A percentile compares a stretch with the other conserved stretches of the same genome.
These are phyloP conservation scores for Vidua macroura DNA, from an alignment of 2,113 vertebrate genomes.

Conservation along the genomic window DNA sequence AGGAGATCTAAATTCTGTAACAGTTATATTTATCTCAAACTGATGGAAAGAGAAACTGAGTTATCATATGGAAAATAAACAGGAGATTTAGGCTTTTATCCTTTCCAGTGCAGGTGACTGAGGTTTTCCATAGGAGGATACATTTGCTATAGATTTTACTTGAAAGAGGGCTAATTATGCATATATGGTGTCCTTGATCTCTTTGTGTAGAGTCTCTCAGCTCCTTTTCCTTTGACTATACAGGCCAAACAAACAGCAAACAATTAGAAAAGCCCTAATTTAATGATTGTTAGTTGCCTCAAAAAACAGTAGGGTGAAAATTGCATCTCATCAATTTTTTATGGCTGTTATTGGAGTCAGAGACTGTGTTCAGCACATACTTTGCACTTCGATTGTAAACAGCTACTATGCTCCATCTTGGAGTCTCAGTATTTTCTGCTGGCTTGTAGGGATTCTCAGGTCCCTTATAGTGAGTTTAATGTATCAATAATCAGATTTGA, in stretches of 20 bases:
- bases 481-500: background rate
- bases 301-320: background rate
- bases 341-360: background rate
- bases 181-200: background rate
- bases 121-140: background rate
- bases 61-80: background rate
- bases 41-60: background rate
- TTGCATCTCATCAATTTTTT: background rate
- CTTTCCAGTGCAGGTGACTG: background rate
- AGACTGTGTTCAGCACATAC: background rate
- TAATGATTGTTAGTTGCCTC: background rate
- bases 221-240: background rate
- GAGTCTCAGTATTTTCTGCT: background rate
- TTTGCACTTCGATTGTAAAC: background rate
- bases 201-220: background rate
- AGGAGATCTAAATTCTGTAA: background rate
- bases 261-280: background rate
- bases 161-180: background rate
- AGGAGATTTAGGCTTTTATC: background rate
- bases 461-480: background rate
- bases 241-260: background rate
- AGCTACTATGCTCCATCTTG: background rate
- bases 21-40: background rate
- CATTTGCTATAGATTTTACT: background rate
- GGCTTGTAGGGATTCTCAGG: background rate